Base-by-base conservation (phyloP, 1,140 invertebrate species). In the Drosophila truncata region DNA sequence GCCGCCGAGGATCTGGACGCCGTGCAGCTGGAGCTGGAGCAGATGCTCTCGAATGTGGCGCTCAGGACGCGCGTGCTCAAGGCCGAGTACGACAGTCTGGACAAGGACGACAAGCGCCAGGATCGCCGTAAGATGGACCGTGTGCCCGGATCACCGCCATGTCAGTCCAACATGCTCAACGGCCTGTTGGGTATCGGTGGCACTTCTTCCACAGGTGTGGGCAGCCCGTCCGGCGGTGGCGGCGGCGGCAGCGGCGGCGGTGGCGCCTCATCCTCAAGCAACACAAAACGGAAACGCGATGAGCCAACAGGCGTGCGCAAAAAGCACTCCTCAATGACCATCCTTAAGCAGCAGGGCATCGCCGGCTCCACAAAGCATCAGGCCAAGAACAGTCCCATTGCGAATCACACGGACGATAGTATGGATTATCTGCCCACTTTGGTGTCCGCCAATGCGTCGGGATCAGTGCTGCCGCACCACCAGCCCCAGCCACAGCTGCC, bases 11-110 rank as follows among this genome's bases (percentile, higher is more conserved):
- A 99, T 91, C 93, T 99, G 14, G 97, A 98, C 91, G 94, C 94
- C 1, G 93, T 99, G 13, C 98, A 99, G 91, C 91, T 96, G 44
- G 98, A 99, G 91, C 93, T 99, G n/a, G 98, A 99, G 93, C 96
- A 96, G 42, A 92, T 99, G 31, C 93, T 98, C 13, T 97, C 97
- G 0, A 96, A 96, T 46, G 96, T 96, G 33, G 96, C 97, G 1
- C 94, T 98, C 3, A 94, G 98, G 42, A 95, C 95, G 72, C 94
- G 96, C 76, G 95, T 96, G 49, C 94, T 98, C 6, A 95, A 97
- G 83, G 94, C 95, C 9, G 97, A 98, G 94, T 95, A 96, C 71
- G 94, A 95, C 42, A 95, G 93, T 79, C 93, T 97, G 44, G 95
- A 96, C 62, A 95, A 95, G 37, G 95, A 95, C 70, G 96, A 96